Conservation (phyloP, 1,140 invertebrate genomes). For the Magallana ariakensis region DNA sequence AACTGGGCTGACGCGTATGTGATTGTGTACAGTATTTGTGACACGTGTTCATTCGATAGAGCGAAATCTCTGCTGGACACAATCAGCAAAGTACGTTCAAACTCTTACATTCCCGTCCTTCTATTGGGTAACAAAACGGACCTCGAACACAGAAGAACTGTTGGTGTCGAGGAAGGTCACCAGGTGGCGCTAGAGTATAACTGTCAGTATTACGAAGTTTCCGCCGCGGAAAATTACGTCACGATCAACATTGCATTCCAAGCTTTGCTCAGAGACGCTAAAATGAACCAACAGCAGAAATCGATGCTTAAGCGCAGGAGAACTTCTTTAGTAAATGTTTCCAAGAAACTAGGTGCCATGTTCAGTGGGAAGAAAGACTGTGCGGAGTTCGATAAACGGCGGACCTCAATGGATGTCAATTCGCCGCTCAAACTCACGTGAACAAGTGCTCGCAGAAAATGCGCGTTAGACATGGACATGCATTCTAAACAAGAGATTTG, state of each 20-base stretch:
- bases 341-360: constrained; percentile 81
- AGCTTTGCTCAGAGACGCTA: constrained; percentile 85
- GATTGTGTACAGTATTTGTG: constrained; percentile 90
- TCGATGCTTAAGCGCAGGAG: constrained; percentile 85
- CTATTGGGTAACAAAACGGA: constrained; percentile 91
- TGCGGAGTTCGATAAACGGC: constrained; percentile 56
- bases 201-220: constrained; percentile 92
- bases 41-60: constrained; percentile 87
- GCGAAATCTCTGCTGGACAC: constrained; percentile 87
- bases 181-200: constrained; percentile 88
- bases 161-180: constrained; percentile 89
- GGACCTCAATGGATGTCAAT: constrained; percentile 49
- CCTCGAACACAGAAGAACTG: constrained; percentile 89
- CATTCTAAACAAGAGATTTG: not conserved
- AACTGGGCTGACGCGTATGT: constrained; percentile 92
- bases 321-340: constrained; percentile 88
- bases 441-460: not conserved
- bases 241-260: constrained; percentile 90
- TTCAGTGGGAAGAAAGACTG: constrained; percentile 72
- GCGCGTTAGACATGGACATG: not conserved
- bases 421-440: constrained; percentile 24
- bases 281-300: constrained; percentile 86
- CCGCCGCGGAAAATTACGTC: constrained; percentile 89
- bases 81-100: constrained; percentile 81
- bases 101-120: constrained; percentile 82